These are phyloP conservation scores for Clitarchus hookeri DNA, from an alignment of 2,888 invertebrate genomes.

Conservation along the genomic window DNA sequence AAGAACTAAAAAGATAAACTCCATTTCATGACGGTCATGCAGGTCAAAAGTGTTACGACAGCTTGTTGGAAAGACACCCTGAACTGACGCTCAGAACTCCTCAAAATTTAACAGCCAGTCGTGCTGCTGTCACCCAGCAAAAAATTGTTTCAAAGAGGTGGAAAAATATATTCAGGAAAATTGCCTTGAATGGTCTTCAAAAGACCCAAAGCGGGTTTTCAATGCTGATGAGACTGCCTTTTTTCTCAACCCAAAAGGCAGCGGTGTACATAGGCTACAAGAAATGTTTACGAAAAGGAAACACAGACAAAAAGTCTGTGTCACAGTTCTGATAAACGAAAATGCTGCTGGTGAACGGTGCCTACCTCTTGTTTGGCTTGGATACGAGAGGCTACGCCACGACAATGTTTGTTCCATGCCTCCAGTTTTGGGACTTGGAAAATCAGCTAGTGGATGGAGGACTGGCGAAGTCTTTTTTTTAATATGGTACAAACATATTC, in stretches of 20 bases:
- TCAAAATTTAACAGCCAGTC: slow-evolving; percentile 47
- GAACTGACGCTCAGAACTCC: slow-evolving; percentile 46
- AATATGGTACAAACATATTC: slow-evolving; percentile 43
- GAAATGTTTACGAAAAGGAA: slow-evolving; percentile 40
- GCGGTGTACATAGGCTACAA: slow-evolving; percentile 48
- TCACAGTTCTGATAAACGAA: slow-evolving; percentile 46
- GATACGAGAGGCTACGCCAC: slow-evolving; percentile 41
- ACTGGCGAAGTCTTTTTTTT: slow-evolving; percentile 40
- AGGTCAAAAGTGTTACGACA: slow-evolving; percentile 49
- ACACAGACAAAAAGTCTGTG: slow-evolving; percentile 48
- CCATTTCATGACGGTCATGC: slow-evolving; percentile 40
- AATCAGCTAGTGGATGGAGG: slow-evolving; percentile 44
- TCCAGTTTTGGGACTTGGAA: slow-evolving; percentile 41
- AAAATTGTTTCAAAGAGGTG: slow-evolving; percentile 44
- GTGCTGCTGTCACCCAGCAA: slow-evolving; percentile 48
- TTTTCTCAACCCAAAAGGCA: slow-evolving; percentile 50
- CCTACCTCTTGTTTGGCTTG: slow-evolving; percentile 41
- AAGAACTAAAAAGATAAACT: slow-evolving; percentile 15
- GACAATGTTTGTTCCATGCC: slow-evolving; percentile 42
- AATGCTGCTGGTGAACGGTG: slow-evolving; percentile 47
- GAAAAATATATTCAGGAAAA: slow-evolving; percentile 46
- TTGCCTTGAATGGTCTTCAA: slow-evolving; percentile 44
- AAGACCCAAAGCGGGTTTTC: slow-evolving; percentile 48
- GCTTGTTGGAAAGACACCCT: slow-evolving; percentile 50
- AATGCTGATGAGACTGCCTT: slow-evolving; percentile 53